These are phyloP conservation scores for Galerucella calmariensis DNA, from an alignment of 2,888 invertebrate genomes.

Conservation along the genomic window DNA sequence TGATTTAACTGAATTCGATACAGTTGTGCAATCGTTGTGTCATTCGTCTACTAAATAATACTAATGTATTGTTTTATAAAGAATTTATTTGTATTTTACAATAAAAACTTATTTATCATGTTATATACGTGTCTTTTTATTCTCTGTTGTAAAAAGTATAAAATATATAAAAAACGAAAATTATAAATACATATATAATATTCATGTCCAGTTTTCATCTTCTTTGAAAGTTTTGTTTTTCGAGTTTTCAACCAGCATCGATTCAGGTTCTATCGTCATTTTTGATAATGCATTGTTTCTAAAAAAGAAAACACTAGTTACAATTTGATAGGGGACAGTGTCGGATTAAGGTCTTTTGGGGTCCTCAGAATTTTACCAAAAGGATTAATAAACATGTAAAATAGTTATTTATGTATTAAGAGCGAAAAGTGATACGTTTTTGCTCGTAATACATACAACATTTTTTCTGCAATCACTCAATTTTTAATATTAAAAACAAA, in stretches of 20 bases:
- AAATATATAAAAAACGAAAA: not conserved
- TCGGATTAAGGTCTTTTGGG: no score
- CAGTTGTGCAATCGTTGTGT: conserved; percentile 18
- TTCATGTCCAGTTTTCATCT: conserved; percentile 51
- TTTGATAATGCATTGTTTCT: conserved; percentile 40
- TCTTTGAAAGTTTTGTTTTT: conserved; percentile 49
- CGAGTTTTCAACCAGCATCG: conserved; percentile 32
- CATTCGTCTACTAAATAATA: conserved; percentile 24
- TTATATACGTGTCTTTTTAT: conserved; percentile 3
- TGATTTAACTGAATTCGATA: conserved; percentile 67
- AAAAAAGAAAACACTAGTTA: conserved; percentile 18
- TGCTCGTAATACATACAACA: no score
- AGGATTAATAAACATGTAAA: no score
- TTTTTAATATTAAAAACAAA: no score
- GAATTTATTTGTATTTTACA: conserved; percentile 29
- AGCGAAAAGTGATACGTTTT: no score
- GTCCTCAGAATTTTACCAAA: no score
- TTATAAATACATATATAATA: not conserved
- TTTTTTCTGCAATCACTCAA: no score
- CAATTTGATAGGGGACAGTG: no score
- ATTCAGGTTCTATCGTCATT: conserved; percentile 50
- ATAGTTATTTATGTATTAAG: no score
- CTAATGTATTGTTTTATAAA: conserved; percentile 20
- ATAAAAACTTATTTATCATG: conserved; percentile 26
- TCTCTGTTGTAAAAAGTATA: not conserved